Conservation (phyloP, 1,140 invertebrate species). For the Drosophila nasuta region DNA sequence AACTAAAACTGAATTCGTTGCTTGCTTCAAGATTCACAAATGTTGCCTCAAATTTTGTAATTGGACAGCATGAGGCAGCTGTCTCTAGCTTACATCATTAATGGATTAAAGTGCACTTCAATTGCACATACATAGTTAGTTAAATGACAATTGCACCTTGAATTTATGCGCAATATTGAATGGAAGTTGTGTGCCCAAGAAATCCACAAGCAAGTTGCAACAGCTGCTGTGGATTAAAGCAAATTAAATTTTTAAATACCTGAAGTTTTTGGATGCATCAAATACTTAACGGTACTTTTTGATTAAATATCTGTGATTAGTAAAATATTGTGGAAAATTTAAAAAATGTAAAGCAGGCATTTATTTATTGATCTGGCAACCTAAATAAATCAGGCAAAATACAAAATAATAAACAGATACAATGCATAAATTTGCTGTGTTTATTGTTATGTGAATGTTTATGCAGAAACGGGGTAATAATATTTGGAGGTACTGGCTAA, state of each 20-base stretch:
- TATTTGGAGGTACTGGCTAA: conserved; percentile 31
- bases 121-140: background rate
- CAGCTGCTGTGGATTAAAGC: too few species aligned
- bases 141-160: background rate
- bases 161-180: background rate
- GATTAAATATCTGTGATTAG: too few species aligned
- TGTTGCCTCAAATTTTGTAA: conserved; percentile 10
- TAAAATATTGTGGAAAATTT: too few species aligned
- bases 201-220: background rate
- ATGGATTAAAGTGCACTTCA: conserved; percentile 3
- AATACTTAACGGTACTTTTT: too few species aligned
- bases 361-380: too few species aligned
- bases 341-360: too few species aligned
- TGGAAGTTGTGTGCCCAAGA: background rate
- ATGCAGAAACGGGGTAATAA: background rate
- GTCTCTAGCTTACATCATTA: conserved; percentile 1
- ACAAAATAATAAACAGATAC: too few species aligned
- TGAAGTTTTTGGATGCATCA: too few species aligned
- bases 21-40: conserved; percentile 4
- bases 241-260: background rate
- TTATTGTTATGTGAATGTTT: background rate
- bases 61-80: background rate
- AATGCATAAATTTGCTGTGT: background rate
- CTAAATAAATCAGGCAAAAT: too few species aligned
- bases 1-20: background rate